Base-by-base conservation (phyloP, 1,140 invertebrate genomes). In the Drosophila orosa region DNA sequence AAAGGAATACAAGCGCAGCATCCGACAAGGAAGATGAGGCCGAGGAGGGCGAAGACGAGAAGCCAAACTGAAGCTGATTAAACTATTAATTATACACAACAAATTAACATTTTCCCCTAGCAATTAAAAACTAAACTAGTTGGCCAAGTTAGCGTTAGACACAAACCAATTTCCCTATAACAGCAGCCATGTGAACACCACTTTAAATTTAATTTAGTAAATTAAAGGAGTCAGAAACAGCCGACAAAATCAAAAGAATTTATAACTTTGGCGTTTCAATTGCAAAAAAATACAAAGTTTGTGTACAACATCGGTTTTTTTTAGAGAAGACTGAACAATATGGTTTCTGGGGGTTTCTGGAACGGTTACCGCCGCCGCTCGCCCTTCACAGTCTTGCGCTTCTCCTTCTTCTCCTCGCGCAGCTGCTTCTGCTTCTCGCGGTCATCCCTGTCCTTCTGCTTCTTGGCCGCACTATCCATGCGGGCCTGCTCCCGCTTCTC, bases 361-460 rank as follows among this genome's bases (percentile, higher is more conserved):
- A 44, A n/a, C 44, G 75, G 83, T 95, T 97, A 97, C 94, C 96
- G 95, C 78, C 95, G 94, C 74, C 96, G 92, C 92, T 98, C 97
- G 12, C 95, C 95, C 92, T 98, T 98, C 78, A 96, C 95, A 85
- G 96, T 96, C 92, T 97, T 97, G 22, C 96, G 95, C 84, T 97
- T 98, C 78, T 97, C 96, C 87, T 97, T 97, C 75, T 97, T 97
- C 22, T 98, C 96, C 92, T 97, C 96, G 83, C 95, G 95, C 40
- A 95, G 76, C 90, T 97, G 95, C 90, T 97, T 97, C 90, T 98
- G 97, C 90, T 97, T 97, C 31, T 92, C 91, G 4, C 96, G 94
- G 89, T 97, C 97, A 80, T 97, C 96, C 92, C 96, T 97, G 78
- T 97, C 97, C 85, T 97, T 97, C 81, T 97, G 96, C 82, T 97